phyloP scores from a whole-genome alignment of 2,888 invertebrate genomes.

The Melitaea athalia region DNA sequence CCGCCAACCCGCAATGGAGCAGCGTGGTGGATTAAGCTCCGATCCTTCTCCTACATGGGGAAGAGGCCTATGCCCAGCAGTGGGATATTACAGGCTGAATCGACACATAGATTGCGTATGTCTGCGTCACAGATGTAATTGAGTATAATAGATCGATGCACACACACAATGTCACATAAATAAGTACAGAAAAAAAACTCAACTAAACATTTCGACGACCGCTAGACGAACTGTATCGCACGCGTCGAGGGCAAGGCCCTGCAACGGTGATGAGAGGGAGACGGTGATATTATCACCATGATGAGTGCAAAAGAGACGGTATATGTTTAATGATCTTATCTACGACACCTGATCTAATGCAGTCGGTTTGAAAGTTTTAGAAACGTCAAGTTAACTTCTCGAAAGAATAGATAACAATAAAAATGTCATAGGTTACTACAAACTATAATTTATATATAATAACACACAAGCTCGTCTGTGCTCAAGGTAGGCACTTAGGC shows the following conservation, averaged over 20 bases:
- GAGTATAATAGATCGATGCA: no score
- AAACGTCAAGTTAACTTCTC: background rate
- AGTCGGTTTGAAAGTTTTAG: background rate
- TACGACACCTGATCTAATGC: slow-evolving; percentile 18
- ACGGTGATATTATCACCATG: slow-evolving; percentile 23
- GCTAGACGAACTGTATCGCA: slow-evolving; percentile 39
- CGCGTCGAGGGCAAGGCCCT: slow-evolving; percentile 45
- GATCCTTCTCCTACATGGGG: no score
- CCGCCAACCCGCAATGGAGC: no score
- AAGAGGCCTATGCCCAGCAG: no score
- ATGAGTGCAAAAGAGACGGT: slow-evolving; percentile 13
- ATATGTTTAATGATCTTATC: slow-evolving; percentile 17
- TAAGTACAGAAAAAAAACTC: background rate
- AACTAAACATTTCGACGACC: background rate
- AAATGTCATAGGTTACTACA: no score
- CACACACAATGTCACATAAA: background rate
- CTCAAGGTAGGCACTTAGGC: no score
- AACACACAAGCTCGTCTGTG: no score
- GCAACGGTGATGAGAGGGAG: slow-evolving; percentile 31
- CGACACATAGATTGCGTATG: no score
- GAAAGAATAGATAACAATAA: background rate
- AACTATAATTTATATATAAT: no score
- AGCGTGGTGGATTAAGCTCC: no score
- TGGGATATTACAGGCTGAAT: no score
- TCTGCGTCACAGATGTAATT: no score